Conservation (phyloP, 2,797 vertebrate genomes). For the Pseudomugil tenellus region DNA sequence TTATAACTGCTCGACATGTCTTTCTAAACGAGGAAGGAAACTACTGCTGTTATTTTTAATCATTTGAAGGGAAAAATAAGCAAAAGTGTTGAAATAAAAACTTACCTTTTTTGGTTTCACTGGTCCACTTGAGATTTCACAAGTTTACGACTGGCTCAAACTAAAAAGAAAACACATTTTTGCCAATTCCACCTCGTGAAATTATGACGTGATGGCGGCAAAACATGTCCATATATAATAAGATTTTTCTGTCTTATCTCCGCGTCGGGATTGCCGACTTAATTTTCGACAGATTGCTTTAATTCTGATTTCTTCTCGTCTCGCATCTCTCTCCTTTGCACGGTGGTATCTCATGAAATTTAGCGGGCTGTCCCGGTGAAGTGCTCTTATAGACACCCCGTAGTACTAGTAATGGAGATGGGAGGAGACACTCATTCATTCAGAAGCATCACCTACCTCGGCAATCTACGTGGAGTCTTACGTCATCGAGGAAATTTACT, state of each 20-base stretch:
- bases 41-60: background rate
- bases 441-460: conserved; percentile 83
- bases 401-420: conserved; percentile 83
- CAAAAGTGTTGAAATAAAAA: conserved; percentile 20
- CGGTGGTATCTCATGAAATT: conserved; percentile 74
- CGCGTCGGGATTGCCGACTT: conserved; percentile 4
- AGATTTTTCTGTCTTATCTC: conserved; percentile 9
- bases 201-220: conserved; percentile 9
- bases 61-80: background rate
- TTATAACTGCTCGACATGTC: background rate
- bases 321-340: conserved; percentile 42
- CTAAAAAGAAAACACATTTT: conserved; percentile 39
- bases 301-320: conserved; percentile 43
- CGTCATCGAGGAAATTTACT: conserved; percentile 83
- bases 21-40: conserved; percentile 14
- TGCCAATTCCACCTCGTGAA: conserved; percentile 17
- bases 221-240: background rate
- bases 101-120: conserved; percentile 53
- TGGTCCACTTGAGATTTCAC: conserved; percentile 30
- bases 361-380: conserved; percentile 80
- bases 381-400: conserved; percentile 85
- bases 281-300: background rate
- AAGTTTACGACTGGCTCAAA: conserved; percentile 44
- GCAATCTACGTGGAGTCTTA: conserved; percentile 81
- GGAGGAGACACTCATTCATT: conserved; percentile 86